Evolutionary conservation across 2,797 vertebrate genomes (phyloP).

Genomic region (Coluber constrictor): DNA sequence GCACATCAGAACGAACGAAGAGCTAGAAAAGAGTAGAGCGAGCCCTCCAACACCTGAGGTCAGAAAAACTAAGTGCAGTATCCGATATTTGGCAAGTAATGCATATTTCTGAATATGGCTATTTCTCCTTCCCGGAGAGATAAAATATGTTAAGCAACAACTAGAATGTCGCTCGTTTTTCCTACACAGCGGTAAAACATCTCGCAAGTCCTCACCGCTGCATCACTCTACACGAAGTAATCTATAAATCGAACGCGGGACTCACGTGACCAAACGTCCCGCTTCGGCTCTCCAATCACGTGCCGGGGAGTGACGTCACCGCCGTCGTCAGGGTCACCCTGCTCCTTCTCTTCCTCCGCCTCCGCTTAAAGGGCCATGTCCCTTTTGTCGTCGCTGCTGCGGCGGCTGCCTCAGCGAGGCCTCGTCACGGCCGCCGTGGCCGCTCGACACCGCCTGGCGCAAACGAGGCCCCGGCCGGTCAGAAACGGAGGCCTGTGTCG

Average conservation of each 20-base stretch:
- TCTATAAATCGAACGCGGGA: neutral
- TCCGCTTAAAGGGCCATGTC: conserved; percentile 19
- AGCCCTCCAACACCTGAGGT: no score
- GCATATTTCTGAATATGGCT: neutral
- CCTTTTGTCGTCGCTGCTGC: conserved; percentile 18
- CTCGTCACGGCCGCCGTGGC: neutral
- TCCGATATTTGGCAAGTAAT: neutral
- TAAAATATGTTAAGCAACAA: neutral
- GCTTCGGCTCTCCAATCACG: neutral
- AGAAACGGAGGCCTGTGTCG: conserved; percentile 10
- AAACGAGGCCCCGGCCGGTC: conserved; percentile 29
- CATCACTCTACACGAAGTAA: rapidly evolving
- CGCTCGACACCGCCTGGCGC: neutral
- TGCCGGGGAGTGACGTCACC: neutral
- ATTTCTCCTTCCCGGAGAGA: neutral
- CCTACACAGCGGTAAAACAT: neutral
- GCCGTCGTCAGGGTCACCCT: neutral
- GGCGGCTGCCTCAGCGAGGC: neutral
- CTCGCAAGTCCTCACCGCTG: neutral
- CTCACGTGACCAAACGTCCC: neutral
- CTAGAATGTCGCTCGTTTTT: neutral
- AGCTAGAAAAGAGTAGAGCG: neutral
- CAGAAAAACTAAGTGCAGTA: neutral
- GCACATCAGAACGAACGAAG: neutral
- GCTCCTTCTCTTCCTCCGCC: neutral